These are phyloP conservation scores for Fregetta grallaria DNA, from an alignment of 2,113 vertebrate genomes.

Conservation along the genomic window DNA sequence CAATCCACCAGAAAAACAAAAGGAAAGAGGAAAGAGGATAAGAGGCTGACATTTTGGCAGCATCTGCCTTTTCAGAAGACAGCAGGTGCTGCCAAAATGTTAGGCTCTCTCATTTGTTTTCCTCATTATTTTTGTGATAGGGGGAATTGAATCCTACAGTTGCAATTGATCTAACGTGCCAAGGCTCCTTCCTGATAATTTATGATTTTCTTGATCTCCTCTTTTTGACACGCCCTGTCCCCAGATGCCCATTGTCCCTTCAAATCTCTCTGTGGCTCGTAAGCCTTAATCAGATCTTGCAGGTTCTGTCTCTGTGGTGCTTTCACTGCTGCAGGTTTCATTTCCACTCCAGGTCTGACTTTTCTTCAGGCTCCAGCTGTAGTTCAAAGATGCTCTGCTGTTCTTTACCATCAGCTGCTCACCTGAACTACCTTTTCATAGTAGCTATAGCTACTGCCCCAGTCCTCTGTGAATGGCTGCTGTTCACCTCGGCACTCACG, in stretches of 20 bases:
- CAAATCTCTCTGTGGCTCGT: background rate
- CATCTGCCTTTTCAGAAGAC: background rate
- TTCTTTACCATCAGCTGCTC: background rate
- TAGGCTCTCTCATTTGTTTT: slow-evolving; percentile 16
- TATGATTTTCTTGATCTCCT: background rate
- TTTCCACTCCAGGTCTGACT: background rate
- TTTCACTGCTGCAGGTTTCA: background rate
- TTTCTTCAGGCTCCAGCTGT: background rate
- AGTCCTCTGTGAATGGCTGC: background rate
- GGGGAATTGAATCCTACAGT: background rate
- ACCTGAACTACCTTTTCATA: background rate
- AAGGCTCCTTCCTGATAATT: background rate
- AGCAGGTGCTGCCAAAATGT: slow-evolving; percentile 30
- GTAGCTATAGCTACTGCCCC: background rate
- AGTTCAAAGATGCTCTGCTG: background rate
- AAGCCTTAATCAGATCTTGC: background rate
- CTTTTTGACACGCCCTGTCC: background rate
- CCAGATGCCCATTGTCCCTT: background rate
- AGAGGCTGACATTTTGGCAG: background rate
- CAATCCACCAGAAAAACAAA: background rate
- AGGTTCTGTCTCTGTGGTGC: background rate
- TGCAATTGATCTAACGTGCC: background rate
- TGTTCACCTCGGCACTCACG: background rate
- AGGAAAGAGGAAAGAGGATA: background rate
- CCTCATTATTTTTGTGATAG: background rate